A percentile compares a stretch with the other conserved stretches of the same genome.
Evolutionary conservation across 2,797 vertebrate species (phyloP).

Genomic region (Setipinna tenuifilis): DNA sequence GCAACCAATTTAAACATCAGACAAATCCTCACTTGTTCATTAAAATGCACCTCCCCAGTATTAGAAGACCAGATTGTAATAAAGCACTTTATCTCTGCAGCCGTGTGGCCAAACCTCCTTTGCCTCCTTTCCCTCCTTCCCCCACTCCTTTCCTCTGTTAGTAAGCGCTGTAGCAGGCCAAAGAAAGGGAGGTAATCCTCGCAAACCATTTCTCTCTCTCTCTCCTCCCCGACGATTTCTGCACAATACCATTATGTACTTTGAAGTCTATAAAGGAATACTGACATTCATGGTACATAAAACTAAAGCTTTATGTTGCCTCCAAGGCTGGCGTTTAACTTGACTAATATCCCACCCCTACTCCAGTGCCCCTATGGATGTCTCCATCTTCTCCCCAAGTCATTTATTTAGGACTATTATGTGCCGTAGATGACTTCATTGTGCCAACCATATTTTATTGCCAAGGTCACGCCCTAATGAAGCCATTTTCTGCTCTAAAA

Average conservation of each 20-base stretch:
- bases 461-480: background rate
- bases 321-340: slow-evolving; percentile 12
- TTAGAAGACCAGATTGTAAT: background rate
- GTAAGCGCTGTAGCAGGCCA: background rate
- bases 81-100: background rate
- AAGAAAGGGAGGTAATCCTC: background rate
- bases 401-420: slow-evolving; percentile 10
- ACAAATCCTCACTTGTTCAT: background rate
- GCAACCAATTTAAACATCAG: background rate
- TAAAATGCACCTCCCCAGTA: background rate
- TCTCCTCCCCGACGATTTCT: background rate
- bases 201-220: background rate
- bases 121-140: no score
- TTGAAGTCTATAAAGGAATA: slow-evolving; percentile 23
- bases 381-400: background rate
- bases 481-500: slow-evolving; percentile 7
- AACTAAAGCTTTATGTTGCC: slow-evolving; percentile 13
- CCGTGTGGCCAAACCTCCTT: background rate
- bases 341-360: slow-evolving; percentile 22
- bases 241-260: slow-evolving; percentile 21
- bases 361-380: background rate
- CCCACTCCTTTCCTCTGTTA: background rate
- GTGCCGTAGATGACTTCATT: slow-evolving; percentile 15
- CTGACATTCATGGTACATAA: slow-evolving; percentile 26
- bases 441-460: slow-evolving; percentile 1